phyloP scores from a whole-genome alignment of 2,113 vertebrate genomes.

The Phoenicopterus ruber region DNA sequence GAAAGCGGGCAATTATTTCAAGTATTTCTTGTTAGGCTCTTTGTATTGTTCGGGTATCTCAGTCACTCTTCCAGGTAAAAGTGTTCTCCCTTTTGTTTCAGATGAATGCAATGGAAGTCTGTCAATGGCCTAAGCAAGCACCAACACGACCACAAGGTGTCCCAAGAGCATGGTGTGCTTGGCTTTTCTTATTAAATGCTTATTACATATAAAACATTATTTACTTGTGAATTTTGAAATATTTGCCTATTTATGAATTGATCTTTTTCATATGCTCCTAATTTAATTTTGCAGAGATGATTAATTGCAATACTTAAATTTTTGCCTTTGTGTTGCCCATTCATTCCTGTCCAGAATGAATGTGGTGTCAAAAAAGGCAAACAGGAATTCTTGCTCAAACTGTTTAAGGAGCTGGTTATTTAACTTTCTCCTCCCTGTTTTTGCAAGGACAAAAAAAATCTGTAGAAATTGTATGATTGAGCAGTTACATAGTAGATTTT shows the following conservation, averaged over 20 bases:
- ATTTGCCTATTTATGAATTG: rapidly evolving
- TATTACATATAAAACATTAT: background rate
- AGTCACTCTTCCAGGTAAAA: background rate
- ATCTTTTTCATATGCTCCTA: background rate
- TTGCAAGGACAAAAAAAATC: background rate
- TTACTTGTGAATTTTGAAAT: background rate
- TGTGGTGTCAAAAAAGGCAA: slow-evolving; percentile 60
- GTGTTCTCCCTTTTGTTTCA: rapidly evolving
- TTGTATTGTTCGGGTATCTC: rapidly evolving
- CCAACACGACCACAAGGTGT: background rate
- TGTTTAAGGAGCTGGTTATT: background rate
- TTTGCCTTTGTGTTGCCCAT: slow-evolving; percentile 57
- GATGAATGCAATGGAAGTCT: background rate
- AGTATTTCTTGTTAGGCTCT: too few relatives aligned
- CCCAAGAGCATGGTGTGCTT: background rate
- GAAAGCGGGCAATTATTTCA: rapidly evolving
- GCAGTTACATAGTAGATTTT: background rate
- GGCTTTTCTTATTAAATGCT: background rate
- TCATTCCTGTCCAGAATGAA: slow-evolving; percentile 29
- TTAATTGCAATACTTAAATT: background rate
- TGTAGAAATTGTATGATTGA: background rate
- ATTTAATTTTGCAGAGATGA: background rate
- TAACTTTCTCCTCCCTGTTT: background rate
- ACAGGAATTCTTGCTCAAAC: slow-evolving; percentile 22
- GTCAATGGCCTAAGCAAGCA: background rate